A percentile compares a stretch with the other conserved stretches of the same genome.
Conservation (phyloP, 2,113 vertebrate genomes). For the Polyodon spathula region DNA sequence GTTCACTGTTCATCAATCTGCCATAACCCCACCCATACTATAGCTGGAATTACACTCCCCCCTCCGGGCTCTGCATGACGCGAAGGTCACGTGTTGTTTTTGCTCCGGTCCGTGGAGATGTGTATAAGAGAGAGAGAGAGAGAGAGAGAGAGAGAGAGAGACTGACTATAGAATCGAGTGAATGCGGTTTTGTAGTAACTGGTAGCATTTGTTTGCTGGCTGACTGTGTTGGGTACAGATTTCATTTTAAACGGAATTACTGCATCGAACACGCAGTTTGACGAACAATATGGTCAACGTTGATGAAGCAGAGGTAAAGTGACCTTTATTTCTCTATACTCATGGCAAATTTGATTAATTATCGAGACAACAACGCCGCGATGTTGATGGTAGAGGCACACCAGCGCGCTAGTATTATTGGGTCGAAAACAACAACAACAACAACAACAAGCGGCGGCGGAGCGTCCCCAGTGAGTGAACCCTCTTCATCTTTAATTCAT, state of each 20-base stretch:
- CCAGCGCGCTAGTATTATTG: conserved; percentile 38
- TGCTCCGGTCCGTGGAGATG: conserved; percentile 61
- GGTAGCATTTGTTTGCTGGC: conserved; percentile 29
- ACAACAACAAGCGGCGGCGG: conserved; percentile 41
- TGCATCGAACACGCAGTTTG: conserved; percentile 24
- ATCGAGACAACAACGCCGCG: conserved; percentile 51
- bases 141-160: conserved; percentile 36
- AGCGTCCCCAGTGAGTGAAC: conserved; percentile 42
- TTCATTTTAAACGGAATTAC: conserved; percentile 15
- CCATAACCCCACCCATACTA: conserved; percentile 28
- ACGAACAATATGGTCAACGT: conserved; percentile 55
- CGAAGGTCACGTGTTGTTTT: conserved; percentile 77
- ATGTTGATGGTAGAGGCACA: conserved; percentile 57
- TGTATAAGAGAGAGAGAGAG: conserved; percentile 44
- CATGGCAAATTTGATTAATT: conserved; percentile 66
- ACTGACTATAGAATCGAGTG: too few species aligned
- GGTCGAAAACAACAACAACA: conserved; percentile 39
- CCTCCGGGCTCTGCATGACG: conserved; percentile 43
- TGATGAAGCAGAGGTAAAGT: conserved; percentile 48
- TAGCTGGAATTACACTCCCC: not conserved
- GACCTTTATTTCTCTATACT: conserved; percentile 43
- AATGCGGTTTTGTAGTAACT: conserved; percentile 49
- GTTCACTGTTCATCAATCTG: not conserved
- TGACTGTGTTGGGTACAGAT: conserved; percentile 26
- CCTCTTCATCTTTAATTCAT: conserved; percentile 51